Percentiles rank a stretch among this genome's conserved stretches.
Evolutionary conservation across 2,797 vertebrate genomes (phyloP).

Genomic region (Cirrhinus mrigala): DNA sequence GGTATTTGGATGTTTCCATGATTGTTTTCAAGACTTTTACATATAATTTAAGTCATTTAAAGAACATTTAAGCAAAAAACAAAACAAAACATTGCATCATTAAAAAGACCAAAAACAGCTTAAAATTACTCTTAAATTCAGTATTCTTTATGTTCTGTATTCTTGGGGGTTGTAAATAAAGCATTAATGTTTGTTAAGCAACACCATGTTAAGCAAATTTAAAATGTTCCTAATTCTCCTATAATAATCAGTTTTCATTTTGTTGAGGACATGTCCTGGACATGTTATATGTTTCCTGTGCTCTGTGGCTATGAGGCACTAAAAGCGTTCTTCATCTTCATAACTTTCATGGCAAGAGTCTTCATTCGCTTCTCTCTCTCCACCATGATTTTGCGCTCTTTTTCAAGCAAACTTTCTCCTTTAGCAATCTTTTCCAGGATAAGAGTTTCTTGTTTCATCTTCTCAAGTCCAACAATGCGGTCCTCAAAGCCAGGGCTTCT

Average conservation of each 20-base stretch:
- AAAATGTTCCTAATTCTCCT: neutral
- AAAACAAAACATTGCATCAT: neutral
- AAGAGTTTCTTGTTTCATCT: conserved; percentile 44
- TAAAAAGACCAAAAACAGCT: neutral
- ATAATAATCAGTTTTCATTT: neutral
- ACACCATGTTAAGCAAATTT: neutral
- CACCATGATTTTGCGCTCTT: conserved; percentile 12
- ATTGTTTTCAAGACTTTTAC: neutral
- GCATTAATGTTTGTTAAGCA: neutral
- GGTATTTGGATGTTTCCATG: neutral
- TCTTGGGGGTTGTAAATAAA: neutral
- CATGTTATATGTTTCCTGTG: neutral
- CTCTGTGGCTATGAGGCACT: neutral
- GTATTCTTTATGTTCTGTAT: neutral
- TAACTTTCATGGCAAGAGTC: neutral
- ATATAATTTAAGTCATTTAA: conserved; percentile 35
- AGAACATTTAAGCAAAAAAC: neutral
- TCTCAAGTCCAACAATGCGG: conserved; percentile 48
- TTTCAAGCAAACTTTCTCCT: conserved; percentile 43
- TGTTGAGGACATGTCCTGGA: neutral
- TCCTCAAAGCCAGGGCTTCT: conserved; percentile 57
- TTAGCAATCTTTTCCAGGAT: conserved; percentile 50
- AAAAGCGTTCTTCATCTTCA: neutral
- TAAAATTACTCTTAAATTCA: neutral
- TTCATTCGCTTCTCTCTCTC: conserved; percentile 35